Percentiles rank a stretch among this genome's conserved stretches.
Evolutionary conservation across 2,888 invertebrate species (phyloP).

Genomic region (Ophion obscuratus): DNA sequence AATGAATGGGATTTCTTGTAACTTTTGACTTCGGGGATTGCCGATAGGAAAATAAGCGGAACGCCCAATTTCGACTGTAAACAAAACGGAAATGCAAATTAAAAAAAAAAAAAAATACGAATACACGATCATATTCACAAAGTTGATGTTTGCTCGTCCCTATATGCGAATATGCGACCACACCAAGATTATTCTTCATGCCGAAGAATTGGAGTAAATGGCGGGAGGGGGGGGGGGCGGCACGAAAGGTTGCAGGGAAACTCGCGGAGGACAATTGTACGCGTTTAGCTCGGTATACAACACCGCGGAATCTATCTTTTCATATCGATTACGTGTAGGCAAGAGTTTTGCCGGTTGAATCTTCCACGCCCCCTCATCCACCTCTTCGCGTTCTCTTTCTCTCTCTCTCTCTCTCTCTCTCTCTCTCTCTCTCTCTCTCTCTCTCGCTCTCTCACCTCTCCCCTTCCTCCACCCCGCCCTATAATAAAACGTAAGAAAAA

Average conservation of each 20-base stretch:
- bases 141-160: too few relatives aligned
- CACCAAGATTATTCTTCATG: background rate
- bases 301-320: constrained; percentile 41
- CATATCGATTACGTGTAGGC: constrained; percentile 62
- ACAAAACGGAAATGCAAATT: background rate
- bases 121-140: background rate
- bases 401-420: background rate
- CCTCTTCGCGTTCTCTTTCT: background rate
- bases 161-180: background rate
- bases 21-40: background rate
- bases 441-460: background rate
- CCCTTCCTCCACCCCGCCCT: background rate
- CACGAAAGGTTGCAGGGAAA: constrained; percentile 12
- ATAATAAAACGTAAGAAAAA: background rate
- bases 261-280: constrained; percentile 23
- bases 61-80: background rate
- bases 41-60: background rate
- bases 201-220: background rate
- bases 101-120: background rate
- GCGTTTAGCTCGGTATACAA: constrained; percentile 47
- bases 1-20: constrained; percentile 31
- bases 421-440: background rate
- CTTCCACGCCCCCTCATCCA: background rate
- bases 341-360: constrained; percentile 48
- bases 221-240: background rate